Evolutionary conservation across 2,797 vertebrate genomes (phyloP).

Genomic region (Agapornis canus): DNA sequence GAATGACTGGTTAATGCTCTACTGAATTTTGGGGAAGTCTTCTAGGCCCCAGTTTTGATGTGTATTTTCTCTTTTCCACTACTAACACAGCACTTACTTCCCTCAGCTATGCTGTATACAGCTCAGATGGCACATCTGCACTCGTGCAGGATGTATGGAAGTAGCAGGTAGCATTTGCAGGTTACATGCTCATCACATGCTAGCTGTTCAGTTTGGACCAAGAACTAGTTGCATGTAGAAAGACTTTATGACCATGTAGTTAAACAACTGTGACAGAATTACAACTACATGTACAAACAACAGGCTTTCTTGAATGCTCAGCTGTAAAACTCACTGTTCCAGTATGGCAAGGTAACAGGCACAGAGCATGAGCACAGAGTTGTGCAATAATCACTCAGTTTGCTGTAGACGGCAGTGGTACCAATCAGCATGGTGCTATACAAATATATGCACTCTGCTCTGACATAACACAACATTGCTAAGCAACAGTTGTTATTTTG

Average conservation of each 20-base stretch:
- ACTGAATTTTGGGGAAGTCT: neutral
- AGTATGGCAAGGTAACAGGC: neutral
- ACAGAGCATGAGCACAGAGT: neutral
- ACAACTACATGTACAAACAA: neutral
- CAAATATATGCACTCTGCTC: neutral
- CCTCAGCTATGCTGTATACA: neutral
- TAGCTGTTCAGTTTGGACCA: neutral
- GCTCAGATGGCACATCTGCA: neutral
- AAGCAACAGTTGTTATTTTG: neutral
- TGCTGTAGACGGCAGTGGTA: neutral
- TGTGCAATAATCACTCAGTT: neutral
- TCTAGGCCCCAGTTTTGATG: neutral
- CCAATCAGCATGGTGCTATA: neutral
- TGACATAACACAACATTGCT: neutral
- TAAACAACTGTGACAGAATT: neutral
- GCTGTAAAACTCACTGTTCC: neutral
- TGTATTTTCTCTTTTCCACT: neutral
- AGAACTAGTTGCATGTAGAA: neutral
- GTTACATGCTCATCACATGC: accelerated
- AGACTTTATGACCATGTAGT: neutral
- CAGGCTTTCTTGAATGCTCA: neutral
- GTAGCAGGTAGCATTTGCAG: neutral
- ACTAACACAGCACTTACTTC: neutral
- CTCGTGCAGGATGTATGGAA: accelerated
- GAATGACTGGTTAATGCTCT: neutral